Evolutionary conservation across 2,888 invertebrate species (phyloP), one percentile per base, ranked within the genome.

Genomic region (Monochamus alternatus): DNA sequence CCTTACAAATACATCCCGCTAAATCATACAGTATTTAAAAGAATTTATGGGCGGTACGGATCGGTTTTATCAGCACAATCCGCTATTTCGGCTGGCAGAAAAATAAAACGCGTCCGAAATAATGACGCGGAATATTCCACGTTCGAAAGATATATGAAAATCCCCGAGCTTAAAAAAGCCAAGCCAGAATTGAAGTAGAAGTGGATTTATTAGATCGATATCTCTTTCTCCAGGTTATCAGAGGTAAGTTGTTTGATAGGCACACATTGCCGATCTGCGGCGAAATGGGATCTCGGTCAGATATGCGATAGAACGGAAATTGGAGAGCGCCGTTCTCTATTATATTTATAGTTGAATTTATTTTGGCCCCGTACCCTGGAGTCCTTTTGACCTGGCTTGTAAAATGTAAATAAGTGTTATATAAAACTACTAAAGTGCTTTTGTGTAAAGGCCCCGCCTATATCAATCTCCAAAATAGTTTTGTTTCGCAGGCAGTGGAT

Each of bases 251-350:
- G 82, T 82, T 82, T 83, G 82, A 77, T 80, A 75, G 80, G 81
- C 82, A 80, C 79, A 82, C 81, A 82, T 83, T 79, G 80, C 78
- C 80, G 77, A 79, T 75, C 78, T 77, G 80, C 75, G 80, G 77
- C 78, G 81, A 82, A 82, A 85, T 84, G 83, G 79, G 80, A 82
- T 79, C 79, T 80, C 80, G 78, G 76, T 79, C 79, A 78, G 76
- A 78, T 78, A 80, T 81, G 78, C 81, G 81, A 83, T 84, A 80
- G 82, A 82, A 84, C 80, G 82, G 80, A 83, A 83, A 84, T 81
- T 83, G 81, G 83, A 66, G 81, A 79, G 81, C 81, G 75, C 78
- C 81, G 77, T 79, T 81, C 75, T 81, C 78, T 79, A 81, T 82
- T 82, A 82, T 82, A 83, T 82, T 81, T 83, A 83, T 80, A 82